Evolutionary conservation across 2,888 invertebrate genomes (phyloP), one percentile per base, ranked within the genome.

Genomic region (Xestia ashworthii): DNA sequence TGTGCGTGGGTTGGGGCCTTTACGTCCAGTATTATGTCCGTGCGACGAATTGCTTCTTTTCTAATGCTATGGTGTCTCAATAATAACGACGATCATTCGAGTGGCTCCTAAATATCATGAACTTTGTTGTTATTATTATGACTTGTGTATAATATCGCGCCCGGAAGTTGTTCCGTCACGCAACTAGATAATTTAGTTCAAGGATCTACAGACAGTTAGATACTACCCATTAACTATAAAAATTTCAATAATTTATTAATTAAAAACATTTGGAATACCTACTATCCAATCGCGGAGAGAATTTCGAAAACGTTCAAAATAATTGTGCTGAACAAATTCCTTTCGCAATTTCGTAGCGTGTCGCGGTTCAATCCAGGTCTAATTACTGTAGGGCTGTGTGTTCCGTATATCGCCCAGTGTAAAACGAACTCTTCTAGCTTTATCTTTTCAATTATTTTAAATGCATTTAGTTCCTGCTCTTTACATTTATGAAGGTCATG

Each of bases 1-100:
- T 74, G 83, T 71, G 90, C 90, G 92, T 93, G 88, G 91, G 91
- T 71, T 74, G 87, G 64, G 78, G 84, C 65, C 77, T 84, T 82
- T 82, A 87, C 71, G 16, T 86, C 44, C 32, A 67, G 66, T 77
- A 75, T 84, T 82, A 74, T 75, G 74, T 74, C 78, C 73, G 44
- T 71, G 72, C 64, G 68, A 78, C 69, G 71, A 90, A 88, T 87
- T 87, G 84, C 86, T 86, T 88, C 87, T 84, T 88, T 86, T 85
- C 81, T 80, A 87, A 81, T 81, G 73, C 81, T 73, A 78, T 85
- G 79, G 82, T 81, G 69, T 83, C 82, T 87, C 76, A 80, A 86
- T 76, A 74, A 81, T 78, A 87, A 88, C 32, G 71, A 77, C 81
- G 86, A 85, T 90, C 82, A 83, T 74, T 85, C 62, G 62, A 78